Conservation (phyloP, 1,140 invertebrate species). For the Trichogramma pretiosum region DNA sequence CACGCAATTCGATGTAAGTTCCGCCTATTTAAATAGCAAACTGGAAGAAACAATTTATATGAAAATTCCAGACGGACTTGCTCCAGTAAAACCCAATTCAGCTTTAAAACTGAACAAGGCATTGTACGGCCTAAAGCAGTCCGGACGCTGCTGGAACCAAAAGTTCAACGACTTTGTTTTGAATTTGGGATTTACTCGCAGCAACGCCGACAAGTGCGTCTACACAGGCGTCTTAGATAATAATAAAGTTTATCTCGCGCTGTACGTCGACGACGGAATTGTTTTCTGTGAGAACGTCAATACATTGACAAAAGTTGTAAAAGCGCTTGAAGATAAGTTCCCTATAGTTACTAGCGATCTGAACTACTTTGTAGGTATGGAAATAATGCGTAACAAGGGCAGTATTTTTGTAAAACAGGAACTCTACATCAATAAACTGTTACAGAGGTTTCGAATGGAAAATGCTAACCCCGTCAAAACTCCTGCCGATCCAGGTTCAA, state of each 20-base stretch:
- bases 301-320: slow-evolving; percentile 15
- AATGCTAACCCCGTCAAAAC: slow-evolving; percentile 21
- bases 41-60: slow-evolving; percentile 16
- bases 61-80: slow-evolving; percentile 26
- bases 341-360: slow-evolving; percentile 17
- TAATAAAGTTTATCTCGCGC: slow-evolving; percentile 25
- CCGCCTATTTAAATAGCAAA: slow-evolving; percentile 14
- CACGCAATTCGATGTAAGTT: slow-evolving; percentile 14
- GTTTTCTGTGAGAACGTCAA: slow-evolving; percentile 20
- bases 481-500: slow-evolving; percentile 15
- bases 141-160: slow-evolving; percentile 21
- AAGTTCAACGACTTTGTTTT: slow-evolving; percentile 20
- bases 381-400: slow-evolving; percentile 12
- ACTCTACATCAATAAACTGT: slow-evolving; percentile 17
- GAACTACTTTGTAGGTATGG: slow-evolving; percentile 22
- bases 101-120: slow-evolving; percentile 27
- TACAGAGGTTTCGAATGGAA: slow-evolving; percentile 22
- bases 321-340: slow-evolving; percentile 17
- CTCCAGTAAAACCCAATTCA: slow-evolving; percentile 19
- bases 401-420: slow-evolving; percentile 14
- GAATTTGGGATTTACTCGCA: slow-evolving; percentile 10
- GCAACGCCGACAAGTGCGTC: slow-evolving; percentile 29
- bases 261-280: slow-evolving; percentile 38
- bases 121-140: slow-evolving; percentile 19
- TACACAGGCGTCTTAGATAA: slow-evolving; percentile 23